Conservation (phyloP, 23 tunicate species). For the Phallusia fumigata region DNA sequence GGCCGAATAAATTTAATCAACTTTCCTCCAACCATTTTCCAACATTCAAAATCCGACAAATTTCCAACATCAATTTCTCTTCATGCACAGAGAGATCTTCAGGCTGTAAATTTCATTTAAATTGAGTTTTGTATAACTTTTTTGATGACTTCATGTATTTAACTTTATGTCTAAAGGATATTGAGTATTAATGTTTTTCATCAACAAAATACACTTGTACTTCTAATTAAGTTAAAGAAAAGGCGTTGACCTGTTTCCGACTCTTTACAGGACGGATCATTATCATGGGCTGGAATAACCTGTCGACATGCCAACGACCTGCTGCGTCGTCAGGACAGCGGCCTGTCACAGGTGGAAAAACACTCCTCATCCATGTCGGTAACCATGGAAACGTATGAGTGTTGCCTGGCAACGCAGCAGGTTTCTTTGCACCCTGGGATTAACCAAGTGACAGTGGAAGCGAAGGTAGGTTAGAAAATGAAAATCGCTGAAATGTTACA, state of each 20-base stretch:
- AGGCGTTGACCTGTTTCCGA: too few relatives aligned
- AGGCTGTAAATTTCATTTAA: too few relatives aligned
- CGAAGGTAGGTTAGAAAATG: slow-evolving; percentile 39
- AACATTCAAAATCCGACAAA: background rate
- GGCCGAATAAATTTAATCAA: background rate
- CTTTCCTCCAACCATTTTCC: background rate
- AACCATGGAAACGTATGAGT: slow-evolving; percentile 66
- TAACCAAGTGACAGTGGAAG: slow-evolving; percentile 29
- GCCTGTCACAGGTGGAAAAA: slow-evolving; percentile 58
- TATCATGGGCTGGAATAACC: slow-evolving; percentile 70
- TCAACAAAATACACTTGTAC: too few relatives aligned
- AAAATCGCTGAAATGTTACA: background rate
- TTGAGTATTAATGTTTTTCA: too few relatives aligned
- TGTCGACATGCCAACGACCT: slow-evolving; percentile 55
- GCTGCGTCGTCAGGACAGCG: slow-evolving; percentile 88
- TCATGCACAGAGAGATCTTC: slow-evolving; percentile 1
- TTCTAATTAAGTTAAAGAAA: too few relatives aligned
- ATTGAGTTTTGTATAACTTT: too few relatives aligned
- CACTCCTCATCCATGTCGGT: slow-evolving; percentile 38
- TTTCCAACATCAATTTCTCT: background rate
- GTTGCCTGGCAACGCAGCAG: slow-evolving; percentile 17
- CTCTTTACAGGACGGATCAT: slow-evolving; percentile 38
- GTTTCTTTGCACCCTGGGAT: slow-evolving; percentile 52
- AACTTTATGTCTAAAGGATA: too few relatives aligned
- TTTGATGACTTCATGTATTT: too few relatives aligned